Percentiles rank a stretch among this genome's conserved stretches.
These are phyloP conservation scores for Drosophila teissieri DNA, from an alignment of 1,140 invertebrate species.

Conservation along the genomic window DNA sequence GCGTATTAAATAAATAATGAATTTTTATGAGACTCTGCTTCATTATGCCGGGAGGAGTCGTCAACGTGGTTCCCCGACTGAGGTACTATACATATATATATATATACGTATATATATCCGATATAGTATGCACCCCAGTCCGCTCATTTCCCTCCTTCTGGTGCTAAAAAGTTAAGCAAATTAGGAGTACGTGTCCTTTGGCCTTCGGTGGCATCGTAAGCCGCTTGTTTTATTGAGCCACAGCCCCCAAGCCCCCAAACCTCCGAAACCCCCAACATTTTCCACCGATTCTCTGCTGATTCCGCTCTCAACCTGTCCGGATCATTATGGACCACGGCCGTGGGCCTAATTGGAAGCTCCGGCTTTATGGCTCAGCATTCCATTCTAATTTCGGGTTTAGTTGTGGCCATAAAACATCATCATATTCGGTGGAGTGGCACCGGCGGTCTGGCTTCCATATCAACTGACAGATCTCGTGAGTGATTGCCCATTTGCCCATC, in stretches of 20 bases:
- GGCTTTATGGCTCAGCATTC: conserved; percentile 43
- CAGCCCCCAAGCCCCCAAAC: conserved; percentile 2
- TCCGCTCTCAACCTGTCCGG: conserved; percentile 1
- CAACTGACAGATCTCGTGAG: conserved; percentile 46
- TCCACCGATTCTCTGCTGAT: conserved; percentile 12
- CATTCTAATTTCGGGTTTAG: conserved; percentile 56
- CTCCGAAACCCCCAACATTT: not conserved
- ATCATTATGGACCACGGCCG: conserved; percentile 31
- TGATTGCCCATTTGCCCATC: conserved; percentile 32
- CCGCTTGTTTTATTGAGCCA: conserved; percentile 73
- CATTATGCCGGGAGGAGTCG: conserved; percentile 59
- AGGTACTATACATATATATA: not conserved
- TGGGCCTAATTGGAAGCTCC: conserved; percentile 48
- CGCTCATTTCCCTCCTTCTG: conserved; percentile 24
- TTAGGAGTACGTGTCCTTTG: conserved; percentile 69
- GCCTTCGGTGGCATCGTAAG: conserved; percentile 62
- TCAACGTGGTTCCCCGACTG: conserved; percentile 4
- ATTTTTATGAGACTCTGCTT: conserved; percentile 82
- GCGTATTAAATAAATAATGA: conserved; percentile 83
- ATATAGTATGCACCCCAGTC: conserved; percentile 33
- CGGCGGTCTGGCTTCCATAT: conserved; percentile 1
- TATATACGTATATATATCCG: not conserved
- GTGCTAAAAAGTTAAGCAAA: conserved; percentile 83
- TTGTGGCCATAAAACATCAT: conserved; percentile 55
- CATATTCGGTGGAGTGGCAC: conserved; percentile 27